A percentile compares a stretch with the other conserved stretches of the same genome.
These are phyloP conservation scores for Epiblema foenella DNA, from an alignment of 2,888 invertebrate species.

Conservation along the genomic window DNA sequence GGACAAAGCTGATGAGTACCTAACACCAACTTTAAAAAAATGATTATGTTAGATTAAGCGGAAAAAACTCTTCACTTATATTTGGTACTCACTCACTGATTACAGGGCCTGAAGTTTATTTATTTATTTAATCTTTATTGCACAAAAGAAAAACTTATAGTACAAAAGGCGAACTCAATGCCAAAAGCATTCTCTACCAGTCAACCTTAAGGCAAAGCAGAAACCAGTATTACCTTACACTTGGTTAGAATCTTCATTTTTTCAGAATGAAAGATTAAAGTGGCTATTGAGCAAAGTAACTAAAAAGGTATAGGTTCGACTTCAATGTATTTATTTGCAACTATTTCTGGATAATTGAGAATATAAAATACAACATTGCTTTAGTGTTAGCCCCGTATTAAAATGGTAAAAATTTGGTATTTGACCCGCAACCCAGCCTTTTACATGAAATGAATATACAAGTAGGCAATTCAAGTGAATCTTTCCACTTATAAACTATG, in stretches of 20 bases:
- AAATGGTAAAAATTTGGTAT: neutral
- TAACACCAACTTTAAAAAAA: neutral
- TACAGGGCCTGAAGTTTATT: no score
- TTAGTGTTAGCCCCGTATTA: neutral
- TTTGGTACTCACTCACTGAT: neutral
- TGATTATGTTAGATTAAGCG: neutral
- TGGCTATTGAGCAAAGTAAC: neutral
- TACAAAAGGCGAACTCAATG: no score
- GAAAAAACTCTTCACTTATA: neutral
- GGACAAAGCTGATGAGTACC: neutral
- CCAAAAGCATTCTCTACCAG: no score
- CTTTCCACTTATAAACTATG: conserved; percentile 37
- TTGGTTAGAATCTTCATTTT: neutral
- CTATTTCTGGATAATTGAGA: no score
- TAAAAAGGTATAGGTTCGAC: neutral
- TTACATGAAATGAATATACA: conserved; percentile 33
- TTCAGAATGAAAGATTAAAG: neutral
- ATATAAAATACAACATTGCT: neutral
- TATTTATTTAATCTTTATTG: no score
- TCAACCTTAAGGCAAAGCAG: no score
- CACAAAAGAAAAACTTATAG: no score
- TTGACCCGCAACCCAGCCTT: conserved; percentile 26
- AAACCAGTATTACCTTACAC: neutral
- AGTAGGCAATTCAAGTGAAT: conserved; percentile 40
- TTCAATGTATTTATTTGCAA: neutral